These are phyloP conservation scores for Plemyria rubiginata DNA, from an alignment of 2,888 invertebrate genomes.

Conservation along the genomic window DNA sequence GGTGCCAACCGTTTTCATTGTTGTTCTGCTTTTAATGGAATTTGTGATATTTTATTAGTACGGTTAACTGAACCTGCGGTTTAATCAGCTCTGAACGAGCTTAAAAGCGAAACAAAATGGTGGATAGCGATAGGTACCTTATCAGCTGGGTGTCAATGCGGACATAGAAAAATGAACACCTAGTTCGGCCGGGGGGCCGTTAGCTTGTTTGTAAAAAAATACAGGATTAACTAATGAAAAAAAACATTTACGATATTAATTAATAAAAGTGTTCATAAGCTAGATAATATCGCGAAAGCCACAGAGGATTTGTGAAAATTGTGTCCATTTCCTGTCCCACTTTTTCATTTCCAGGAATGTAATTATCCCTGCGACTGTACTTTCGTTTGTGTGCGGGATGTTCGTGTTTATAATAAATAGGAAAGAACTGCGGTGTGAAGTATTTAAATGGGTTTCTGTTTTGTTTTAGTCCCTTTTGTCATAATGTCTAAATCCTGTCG, in stretches of 20 bases:
- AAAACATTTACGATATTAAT: neutral
- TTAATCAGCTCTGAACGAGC: too few species aligned
- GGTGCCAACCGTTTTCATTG: neutral
- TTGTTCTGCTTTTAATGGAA: neutral
- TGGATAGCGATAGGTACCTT: too few species aligned
- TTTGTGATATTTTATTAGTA: neutral
- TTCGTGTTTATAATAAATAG: slow-evolving; percentile 28
- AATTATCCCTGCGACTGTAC: slow-evolving; percentile 17
- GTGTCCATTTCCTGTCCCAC: neutral
- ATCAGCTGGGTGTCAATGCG: too few species aligned
- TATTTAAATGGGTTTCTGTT: slow-evolving; percentile 26
- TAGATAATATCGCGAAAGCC: neutral
- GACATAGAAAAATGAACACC: too few species aligned
- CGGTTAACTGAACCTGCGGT: too few species aligned
- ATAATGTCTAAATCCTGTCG: neutral
- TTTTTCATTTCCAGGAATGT: neutral
- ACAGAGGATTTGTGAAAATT: slow-evolving; percentile 1
- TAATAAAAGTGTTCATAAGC: neutral
- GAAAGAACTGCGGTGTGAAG: slow-evolving; percentile 23
- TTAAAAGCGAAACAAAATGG: too few species aligned
- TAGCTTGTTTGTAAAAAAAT: neutral
- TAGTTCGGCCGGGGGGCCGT: too few species aligned
- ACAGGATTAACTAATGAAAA: too few species aligned
- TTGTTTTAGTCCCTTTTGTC: neutral
- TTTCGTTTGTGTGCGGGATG: slow-evolving; percentile 10